Evolutionary conservation across 2,888 invertebrate genomes (phyloP), one percentile per base, ranked within the genome.

Genomic region (Boloria euphrosyne): DNA sequence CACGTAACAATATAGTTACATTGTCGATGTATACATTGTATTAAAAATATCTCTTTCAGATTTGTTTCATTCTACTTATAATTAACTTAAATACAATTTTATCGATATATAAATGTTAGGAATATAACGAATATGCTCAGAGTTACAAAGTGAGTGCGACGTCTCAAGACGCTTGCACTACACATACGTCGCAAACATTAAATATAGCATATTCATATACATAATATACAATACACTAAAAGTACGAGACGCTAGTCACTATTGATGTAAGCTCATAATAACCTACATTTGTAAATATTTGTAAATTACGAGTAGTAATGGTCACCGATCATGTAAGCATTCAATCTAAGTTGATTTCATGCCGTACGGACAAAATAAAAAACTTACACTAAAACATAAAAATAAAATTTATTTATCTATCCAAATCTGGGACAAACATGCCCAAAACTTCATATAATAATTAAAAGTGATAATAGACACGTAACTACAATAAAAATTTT

Each of bases 371-470:
- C 54, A 31, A 53, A 53, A 60, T 53, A 54, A 59, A 53, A 59
- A 67, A 67, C 51, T 54, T 47, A 50, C 50, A 67, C 49, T 51
- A 60, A 54, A 66, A 61, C 46, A 58, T 62, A 53, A 49, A 62
- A 66, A 58, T 52, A 49, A 63, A 63, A 44, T 60, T 67, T 67
- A 60, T 60, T 67, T 54, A 31, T 63, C 50, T 62, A 66, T 58
- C 57, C 58, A 57, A 52, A 63, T 16, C 60, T 18, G 4, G 67
- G 63, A 63, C 53, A 63, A 67, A 63, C 60, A 59, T 63, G 67
- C 27, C 59, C 54, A 55, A 63, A 63, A 63, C 49, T 59, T 67
- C 27, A 59, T 66, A 62, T 50, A 60, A 60, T 67, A 60, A 67
- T 63, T 67, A 63, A 60, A 67, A 22, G 51, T 59, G 52, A 59